Conservation (phyloP, 1,140 invertebrate species). For the Uloborus diversus region DNA sequence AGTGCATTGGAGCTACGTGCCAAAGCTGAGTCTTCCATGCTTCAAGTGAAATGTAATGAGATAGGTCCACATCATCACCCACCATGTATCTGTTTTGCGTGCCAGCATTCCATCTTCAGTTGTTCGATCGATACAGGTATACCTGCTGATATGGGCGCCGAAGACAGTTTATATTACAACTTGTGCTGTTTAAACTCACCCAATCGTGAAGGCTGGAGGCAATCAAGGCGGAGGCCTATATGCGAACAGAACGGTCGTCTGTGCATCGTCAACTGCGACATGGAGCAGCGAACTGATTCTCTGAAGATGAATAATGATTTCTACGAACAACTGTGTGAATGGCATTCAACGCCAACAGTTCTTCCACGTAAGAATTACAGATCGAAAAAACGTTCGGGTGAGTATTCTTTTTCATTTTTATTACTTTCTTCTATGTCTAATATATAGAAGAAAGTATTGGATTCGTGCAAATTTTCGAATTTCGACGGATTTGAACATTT, state of each 20-base stretch:
- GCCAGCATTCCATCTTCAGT: slow-evolving; percentile 34
- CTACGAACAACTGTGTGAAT: slow-evolving; percentile 10
- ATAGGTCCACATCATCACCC: slow-evolving; percentile 27
- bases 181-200: slow-evolving; percentile 26
- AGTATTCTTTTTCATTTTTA: not conserved
- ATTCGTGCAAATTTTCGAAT: no score
- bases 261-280: slow-evolving; percentile 42
- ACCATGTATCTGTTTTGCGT: slow-evolving; percentile 38
- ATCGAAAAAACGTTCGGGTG: not conserved
- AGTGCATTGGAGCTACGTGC: not conserved
- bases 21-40: slow-evolving; percentile 1
- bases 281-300: slow-evolving; percentile 5
- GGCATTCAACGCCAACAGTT: not conserved
- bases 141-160: not conserved
- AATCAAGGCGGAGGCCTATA: slow-evolving; percentile 25
- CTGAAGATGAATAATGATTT: not conserved
- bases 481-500: no score
- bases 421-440: no score
- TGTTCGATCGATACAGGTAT: not conserved
- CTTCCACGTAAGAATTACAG: not conserved
- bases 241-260: slow-evolving; percentile 42
- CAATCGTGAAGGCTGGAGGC: slow-evolving; percentile 36
- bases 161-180: slow-evolving; percentile 28
- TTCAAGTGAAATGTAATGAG: slow-evolving; percentile 34
- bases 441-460: no score